Evolutionary conservation across 2,113 vertebrate species (phyloP).

Genomic region (Plotosus lineatus): DNA sequence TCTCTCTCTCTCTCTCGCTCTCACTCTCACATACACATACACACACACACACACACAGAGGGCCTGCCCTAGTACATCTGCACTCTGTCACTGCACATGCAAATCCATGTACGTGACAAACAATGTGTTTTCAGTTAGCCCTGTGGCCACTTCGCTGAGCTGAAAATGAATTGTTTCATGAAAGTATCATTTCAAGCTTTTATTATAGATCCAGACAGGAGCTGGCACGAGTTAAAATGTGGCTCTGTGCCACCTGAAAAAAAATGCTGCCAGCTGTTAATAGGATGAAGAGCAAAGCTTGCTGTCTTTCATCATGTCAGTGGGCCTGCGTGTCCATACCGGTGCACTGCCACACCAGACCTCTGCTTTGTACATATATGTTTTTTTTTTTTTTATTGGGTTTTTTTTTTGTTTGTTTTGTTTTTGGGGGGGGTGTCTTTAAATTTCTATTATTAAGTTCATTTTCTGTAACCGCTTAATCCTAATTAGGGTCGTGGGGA

Average conservation of each 20-base stretch:
- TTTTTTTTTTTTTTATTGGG: too few species aligned
- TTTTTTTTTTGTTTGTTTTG: too few species aligned
- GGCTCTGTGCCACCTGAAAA: constrained; percentile 32
- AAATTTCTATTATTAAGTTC: constrained; percentile 55
- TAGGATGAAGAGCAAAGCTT: constrained; percentile 40
- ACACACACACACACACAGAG: background rate
- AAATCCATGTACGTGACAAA: constrained; percentile 43
- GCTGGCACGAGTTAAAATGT: constrained; percentile 25
- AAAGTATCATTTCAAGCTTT: constrained; percentile 45
- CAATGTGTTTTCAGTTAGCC: constrained; percentile 52
- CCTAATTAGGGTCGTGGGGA: too few species aligned
- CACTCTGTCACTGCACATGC: constrained; percentile 45
- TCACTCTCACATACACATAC: background rate
- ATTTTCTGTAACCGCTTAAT: too few species aligned
- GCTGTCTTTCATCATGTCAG: constrained; percentile 47
- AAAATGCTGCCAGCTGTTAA: constrained; percentile 46
- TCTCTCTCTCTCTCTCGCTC: background rate
- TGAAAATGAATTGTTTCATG: constrained; percentile 45
- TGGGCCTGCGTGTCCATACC: constrained; percentile 46
- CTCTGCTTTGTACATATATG: constrained; percentile 50
- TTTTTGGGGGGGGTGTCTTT: constrained; percentile 53
- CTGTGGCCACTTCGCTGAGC: constrained; percentile 36
- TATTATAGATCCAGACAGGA: constrained; percentile 27
- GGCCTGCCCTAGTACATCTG: constrained; percentile 36
- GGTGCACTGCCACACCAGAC: constrained; percentile 36